These are phyloP conservation scores for Pyrocephalus nanus DNA, from an alignment of 2,797 vertebrate species.

Conservation along the genomic window DNA sequence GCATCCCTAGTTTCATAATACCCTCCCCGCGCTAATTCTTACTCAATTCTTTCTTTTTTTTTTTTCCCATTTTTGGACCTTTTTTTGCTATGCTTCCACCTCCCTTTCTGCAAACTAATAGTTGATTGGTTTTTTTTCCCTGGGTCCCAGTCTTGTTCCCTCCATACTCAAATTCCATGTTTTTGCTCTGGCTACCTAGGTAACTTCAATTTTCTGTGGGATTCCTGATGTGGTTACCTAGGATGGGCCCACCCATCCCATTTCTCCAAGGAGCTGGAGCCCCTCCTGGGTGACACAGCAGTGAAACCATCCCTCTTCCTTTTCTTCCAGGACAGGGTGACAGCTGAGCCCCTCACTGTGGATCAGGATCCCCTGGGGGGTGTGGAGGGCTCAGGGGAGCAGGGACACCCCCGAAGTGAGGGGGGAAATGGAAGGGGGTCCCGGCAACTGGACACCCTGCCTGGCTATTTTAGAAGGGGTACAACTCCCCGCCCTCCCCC, in stretches of 20 bases:
- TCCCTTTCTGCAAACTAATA: not conserved
- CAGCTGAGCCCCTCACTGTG: not conserved
- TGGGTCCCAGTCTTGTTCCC: not conserved
- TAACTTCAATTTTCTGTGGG: not conserved
- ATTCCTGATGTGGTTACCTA: not conserved
- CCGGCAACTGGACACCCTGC: no score
- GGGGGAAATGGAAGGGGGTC: not conserved
- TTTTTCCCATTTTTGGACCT: not conserved
- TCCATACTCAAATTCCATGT: fast-evolving
- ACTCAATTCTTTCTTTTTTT: not conserved
- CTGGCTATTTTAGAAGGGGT: not conserved
- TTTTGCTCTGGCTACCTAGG: not conserved
- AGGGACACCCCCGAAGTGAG: not conserved
- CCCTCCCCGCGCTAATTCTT: not conserved
- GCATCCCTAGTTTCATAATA: not conserved
- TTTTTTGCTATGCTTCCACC: not conserved
- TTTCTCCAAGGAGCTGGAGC: not conserved
- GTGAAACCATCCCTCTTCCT: not conserved
- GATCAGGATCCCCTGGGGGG: not conserved
- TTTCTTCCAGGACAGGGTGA: not conserved
- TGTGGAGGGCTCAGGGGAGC: not conserved
- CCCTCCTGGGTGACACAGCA: not conserved
- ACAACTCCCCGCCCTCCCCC: not conserved
- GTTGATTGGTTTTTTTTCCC: not conserved
- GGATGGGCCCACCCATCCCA: not conserved